Percentiles rank a stretch among this genome's conserved stretches.
phyloP scores from a whole-genome alignment of 2,797 vertebrate genomes.

The Myoxocephalus aenaeus region DNA sequence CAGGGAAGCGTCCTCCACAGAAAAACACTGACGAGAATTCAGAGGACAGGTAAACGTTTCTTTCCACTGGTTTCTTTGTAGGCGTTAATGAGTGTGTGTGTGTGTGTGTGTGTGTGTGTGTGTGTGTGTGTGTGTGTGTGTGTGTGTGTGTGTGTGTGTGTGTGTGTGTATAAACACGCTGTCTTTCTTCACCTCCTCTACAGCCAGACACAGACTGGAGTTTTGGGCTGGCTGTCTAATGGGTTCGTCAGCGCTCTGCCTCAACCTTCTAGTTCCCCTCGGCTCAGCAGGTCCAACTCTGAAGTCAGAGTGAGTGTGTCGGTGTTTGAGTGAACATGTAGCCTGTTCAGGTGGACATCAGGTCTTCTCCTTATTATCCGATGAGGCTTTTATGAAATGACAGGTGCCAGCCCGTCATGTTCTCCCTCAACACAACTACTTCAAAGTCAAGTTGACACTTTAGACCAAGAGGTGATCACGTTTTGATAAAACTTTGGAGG shows the following conservation, averaged over 20 bases:
- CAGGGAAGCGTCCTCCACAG: constrained; percentile 48
- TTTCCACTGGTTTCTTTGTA: neutral
- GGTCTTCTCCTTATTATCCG: neutral
- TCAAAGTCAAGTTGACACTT: neutral
- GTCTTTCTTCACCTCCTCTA: constrained; percentile 19
- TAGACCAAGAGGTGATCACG: neutral
- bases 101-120: neutral
- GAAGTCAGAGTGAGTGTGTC: constrained; percentile 67
- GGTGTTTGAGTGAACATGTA: neutral
- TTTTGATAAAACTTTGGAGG: neutral
- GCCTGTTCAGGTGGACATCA: neutral
- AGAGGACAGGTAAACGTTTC: constrained; percentile 56
- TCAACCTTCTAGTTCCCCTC: constrained; percentile 75
- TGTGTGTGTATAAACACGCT: too few species aligned
- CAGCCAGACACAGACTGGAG: constrained; percentile 75
- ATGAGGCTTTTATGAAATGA: neutral
- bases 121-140: neutral
- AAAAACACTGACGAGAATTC: constrained; percentile 61
- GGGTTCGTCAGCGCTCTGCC: constrained; percentile 81
- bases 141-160: too few species aligned
- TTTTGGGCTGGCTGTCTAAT: constrained; percentile 84
- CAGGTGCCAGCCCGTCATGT: neutral
- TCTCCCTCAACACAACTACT: neutral
- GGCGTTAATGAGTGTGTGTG: neutral
- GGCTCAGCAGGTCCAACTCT: constrained; percentile 58